Base-by-base conservation (phyloP, 2,888 invertebrate genomes). In the Panopea generosa region DNA sequence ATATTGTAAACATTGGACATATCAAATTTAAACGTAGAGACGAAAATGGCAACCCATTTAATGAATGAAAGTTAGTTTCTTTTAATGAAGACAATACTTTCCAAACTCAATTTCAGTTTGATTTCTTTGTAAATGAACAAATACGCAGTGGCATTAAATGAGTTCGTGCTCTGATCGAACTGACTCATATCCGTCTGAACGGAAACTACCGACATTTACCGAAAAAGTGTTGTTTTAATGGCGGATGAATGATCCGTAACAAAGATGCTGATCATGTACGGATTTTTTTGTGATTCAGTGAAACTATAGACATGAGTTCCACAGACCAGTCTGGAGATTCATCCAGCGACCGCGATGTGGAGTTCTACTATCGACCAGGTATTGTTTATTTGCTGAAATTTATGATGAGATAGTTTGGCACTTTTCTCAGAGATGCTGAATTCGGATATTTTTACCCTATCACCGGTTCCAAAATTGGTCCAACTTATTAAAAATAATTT, bases 321-420 rank as follows among this genome's bases (percentile, higher is more conserved):
- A 84, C 87, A 57, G 90, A 90, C 59, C 83, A 86, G 76, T 82
- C 84, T 57, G 86, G 85, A 69, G 90, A 90, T 79, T 83, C 85
- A 67, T 84, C 86, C 65, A 85, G 84, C 73, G 90, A 90, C 69
- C 85, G 87, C 76, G 90, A 90, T 81, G 87, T 89, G 84, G 90
- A 89, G 63, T 87, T 84, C 74, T 90, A 84, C 72, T 88, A 86
- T 69, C 82, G 89, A 50, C 88, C 90, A 86, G 90, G 89, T 89
- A 83, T 33, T 24, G 18, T 40, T 7, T 22, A 50, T 33, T 40
- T 38, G 45, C 43, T 7, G 24, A 14, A 16, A 18, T 45, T 45
- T 45, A 18, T n/a, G 45, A 45, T 45, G 45, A n/a, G 45, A 45
- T n/a, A 18, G 29, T 57, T 56, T 56, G 22, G 24, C 22, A n/a